Evolutionary conservation across 2,797 vertebrate species (phyloP).

Genomic region (Lycodopsis pacificus): DNA sequence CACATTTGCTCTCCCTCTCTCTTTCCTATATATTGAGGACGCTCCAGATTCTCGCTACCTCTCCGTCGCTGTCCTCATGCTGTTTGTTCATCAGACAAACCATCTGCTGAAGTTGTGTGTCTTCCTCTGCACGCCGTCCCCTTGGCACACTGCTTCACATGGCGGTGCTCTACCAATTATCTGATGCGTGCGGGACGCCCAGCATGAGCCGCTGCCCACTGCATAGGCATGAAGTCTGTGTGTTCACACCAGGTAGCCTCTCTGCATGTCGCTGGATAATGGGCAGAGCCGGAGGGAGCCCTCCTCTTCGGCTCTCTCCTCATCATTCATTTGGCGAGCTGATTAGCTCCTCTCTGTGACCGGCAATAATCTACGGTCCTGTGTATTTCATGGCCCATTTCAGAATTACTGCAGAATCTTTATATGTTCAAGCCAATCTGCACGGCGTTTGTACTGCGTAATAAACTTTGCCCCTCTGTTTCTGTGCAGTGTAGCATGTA

Average conservation of each 20-base stretch:
- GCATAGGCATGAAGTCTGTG: constrained; percentile 68
- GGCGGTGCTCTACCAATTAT: constrained; percentile 80
- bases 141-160: constrained; percentile 67
- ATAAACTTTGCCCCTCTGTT: constrained; percentile 51
- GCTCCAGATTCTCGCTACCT: constrained; percentile 40
- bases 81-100: constrained; percentile 83
- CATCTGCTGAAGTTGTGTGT: constrained; percentile 83
- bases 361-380: constrained; percentile 65
- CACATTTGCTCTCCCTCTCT: constrained; percentile 27
- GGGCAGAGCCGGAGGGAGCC: constrained; percentile 62
- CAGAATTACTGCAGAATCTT: constrained; percentile 70
- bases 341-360: constrained; percentile 76
- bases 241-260: constrained; percentile 77
- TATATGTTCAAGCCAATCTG: constrained; percentile 60
- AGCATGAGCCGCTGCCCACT: constrained; percentile 71
- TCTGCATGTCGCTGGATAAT: constrained; percentile 67
- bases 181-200: constrained; percentile 71
- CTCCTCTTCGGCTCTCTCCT: constrained; percentile 58
- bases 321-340: constrained; percentile 74
- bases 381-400: constrained; percentile 81
- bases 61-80: constrained; percentile 68
- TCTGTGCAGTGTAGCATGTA: constrained; percentile 68
- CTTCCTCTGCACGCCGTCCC: constrained; percentile 71
- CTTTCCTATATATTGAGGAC: constrained; percentile 46
- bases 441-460: constrained; percentile 53